A percentile compares a stretch with the other conserved stretches of the same genome.
phyloP scores from a whole-genome alignment of 2,113 vertebrate species.

The Notothenia rossii region DNA sequence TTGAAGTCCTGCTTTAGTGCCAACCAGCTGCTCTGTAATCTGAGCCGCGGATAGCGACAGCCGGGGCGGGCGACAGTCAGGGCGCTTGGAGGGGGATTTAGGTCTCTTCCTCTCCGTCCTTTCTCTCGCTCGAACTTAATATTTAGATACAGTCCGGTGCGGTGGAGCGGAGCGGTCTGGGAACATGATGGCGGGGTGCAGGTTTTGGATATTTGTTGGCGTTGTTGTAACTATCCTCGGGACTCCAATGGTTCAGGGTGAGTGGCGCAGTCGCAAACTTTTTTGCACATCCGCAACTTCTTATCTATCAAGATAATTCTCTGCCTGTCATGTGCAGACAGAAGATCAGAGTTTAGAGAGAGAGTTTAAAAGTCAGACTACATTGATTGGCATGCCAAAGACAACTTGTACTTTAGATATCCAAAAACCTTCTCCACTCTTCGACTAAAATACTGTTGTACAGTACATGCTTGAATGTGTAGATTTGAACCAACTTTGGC shows the following conservation, averaged over 20 bases:
- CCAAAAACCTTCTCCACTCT: not conserved
- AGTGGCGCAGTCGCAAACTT: slow-evolving; percentile 43
- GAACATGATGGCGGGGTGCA: slow-evolving; percentile 63
- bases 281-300: slow-evolving; percentile 21
- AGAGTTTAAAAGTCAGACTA: not conserved
- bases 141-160: slow-evolving; percentile 43
- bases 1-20: slow-evolving; percentile 78
- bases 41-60: slow-evolving; percentile 79
- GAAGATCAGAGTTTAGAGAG: slow-evolving; percentile 10
- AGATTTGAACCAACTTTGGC: not conserved
- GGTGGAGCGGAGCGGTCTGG: slow-evolving; percentile 26
- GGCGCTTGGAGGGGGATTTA: slow-evolving; percentile 67
- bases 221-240: slow-evolving; percentile 56
- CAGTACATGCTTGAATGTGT: not conserved
- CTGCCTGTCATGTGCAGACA: not conserved
- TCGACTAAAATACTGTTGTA: not conserved
- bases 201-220: slow-evolving; percentile 64
- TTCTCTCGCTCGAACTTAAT: slow-evolving; percentile 58
- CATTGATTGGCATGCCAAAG: not conserved
- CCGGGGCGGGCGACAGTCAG: slow-evolving; percentile 71
- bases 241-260: slow-evolving; percentile 70
- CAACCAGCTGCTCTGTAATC: slow-evolving; percentile 82
- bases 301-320: slow-evolving; percentile 10
- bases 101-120: slow-evolving; percentile 68
- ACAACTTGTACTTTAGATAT: slow-evolving; percentile 2